Evolutionary conservation across 2,797 vertebrate species (phyloP).

Genomic region (Petrocephalus sullivani): DNA sequence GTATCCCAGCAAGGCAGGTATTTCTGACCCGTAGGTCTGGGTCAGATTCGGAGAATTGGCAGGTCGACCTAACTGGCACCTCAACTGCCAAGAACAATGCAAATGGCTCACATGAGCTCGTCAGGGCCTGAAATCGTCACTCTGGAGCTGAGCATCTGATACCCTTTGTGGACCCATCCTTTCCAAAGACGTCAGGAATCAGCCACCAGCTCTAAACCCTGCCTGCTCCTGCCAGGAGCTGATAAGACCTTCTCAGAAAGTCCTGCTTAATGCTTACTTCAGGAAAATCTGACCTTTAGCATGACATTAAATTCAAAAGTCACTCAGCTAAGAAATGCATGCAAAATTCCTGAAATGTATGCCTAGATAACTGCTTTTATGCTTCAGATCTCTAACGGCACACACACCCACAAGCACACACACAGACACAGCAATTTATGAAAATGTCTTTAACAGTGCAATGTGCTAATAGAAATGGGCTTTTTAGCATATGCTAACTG

Average conservation of each 20-base stretch:
- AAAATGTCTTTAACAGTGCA: not conserved
- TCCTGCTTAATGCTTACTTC: not conserved
- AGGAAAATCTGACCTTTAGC: conserved; percentile 1
- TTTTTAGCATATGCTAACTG: not conserved
- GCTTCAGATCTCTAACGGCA: not conserved
- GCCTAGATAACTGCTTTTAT: not conserved
- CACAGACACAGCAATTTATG: not conserved
- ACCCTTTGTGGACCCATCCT: not conserved
- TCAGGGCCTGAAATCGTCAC: not conserved
- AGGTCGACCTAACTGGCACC: not conserved
- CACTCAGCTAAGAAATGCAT: conserved; percentile 2
- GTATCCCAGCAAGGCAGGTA: not conserved
- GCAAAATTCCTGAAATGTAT: not conserved
- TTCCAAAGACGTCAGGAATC: not conserved
- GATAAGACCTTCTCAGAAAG: not conserved
- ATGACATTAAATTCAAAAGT: not conserved
- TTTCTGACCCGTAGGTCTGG: not conserved
- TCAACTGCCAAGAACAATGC: not conserved
- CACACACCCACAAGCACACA: not conserved
- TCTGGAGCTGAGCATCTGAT: not conserved
- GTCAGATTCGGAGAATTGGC: not conserved
- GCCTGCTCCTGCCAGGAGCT: not conserved
- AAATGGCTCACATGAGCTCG: not conserved
- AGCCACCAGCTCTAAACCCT: not conserved
- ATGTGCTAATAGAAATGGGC: not conserved